These are phyloP conservation scores for Crematogaster levior DNA, from an alignment of 2,888 invertebrate genomes.

Conservation along the genomic window DNA sequence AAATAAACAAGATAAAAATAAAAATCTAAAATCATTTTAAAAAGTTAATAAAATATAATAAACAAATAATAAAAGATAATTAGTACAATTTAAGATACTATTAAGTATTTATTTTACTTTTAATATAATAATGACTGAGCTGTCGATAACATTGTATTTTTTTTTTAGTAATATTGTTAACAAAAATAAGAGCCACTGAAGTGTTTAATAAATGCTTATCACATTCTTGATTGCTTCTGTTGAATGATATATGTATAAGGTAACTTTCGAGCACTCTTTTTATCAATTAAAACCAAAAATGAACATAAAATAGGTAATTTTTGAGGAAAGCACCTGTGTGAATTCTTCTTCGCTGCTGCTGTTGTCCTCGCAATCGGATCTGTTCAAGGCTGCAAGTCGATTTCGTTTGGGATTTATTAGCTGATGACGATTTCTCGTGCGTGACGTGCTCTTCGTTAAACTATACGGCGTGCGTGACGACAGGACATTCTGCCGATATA, in stretches of 20 bases:
- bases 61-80: background rate
- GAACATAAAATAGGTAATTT: background rate
- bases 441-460: constrained; percentile 78
- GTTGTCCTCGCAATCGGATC: constrained; percentile 85
- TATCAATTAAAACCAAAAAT: background rate
- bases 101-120: background rate
- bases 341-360: constrained; percentile 85
- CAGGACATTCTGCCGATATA: constrained; percentile 77
- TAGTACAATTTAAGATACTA: background rate
- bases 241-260: background rate
- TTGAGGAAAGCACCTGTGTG: constrained; percentile 76
- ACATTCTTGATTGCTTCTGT: background rate
- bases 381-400: constrained; percentile 79
- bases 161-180: background rate
- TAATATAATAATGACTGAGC: background rate
- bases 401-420: constrained; percentile 80
- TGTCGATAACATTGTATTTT: background rate
- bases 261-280: background rate
- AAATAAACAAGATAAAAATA: background rate
- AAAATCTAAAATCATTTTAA: background rate
- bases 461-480: constrained; percentile 82
- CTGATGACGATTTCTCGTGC: constrained; percentile 81
- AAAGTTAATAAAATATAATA: background rate
- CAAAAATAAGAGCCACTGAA: background rate
- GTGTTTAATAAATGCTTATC: background rate